Conservation (phyloP, 2,113 vertebrate species). For the Morone saxatilis region DNA sequence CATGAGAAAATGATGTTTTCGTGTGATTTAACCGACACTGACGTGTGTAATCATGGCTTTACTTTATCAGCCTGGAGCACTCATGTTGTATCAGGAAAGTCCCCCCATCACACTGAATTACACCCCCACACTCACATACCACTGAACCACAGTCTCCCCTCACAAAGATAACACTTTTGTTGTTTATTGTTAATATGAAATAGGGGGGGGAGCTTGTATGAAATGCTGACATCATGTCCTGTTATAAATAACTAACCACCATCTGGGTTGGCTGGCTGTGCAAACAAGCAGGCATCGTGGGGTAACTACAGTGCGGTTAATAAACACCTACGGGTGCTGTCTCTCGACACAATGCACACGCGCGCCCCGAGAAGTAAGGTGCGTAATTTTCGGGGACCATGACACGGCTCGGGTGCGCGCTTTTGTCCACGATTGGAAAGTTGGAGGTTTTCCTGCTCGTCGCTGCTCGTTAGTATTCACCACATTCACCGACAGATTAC, state of each 20-base stretch:
- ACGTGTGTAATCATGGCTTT: background rate
- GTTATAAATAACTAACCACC: slow-evolving; percentile 65
- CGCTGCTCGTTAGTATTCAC: slow-evolving; percentile 84
- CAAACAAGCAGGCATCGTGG: slow-evolving; percentile 52
- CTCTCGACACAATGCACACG: slow-evolving; percentile 8
- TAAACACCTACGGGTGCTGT: slow-evolving; percentile 25
- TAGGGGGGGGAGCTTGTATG: no score
- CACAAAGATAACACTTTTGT: slow-evolving; percentile 20
- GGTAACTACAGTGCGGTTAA: slow-evolving; percentile 39
- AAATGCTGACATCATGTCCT: slow-evolving; percentile 15
- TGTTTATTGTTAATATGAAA: slow-evolving; percentile 36
- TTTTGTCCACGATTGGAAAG: slow-evolving; percentile 45
- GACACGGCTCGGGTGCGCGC: slow-evolving; percentile 37
- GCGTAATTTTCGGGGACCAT: slow-evolving; percentile 54
- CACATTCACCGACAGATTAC: slow-evolving; percentile 85
- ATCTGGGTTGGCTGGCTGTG: slow-evolving; percentile 43
- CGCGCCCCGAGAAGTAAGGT: slow-evolving; percentile 29
- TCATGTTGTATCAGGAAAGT: slow-evolving; percentile 14
- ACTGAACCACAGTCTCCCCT: background rate
- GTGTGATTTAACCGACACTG: background rate
- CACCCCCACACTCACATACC: slow-evolving; percentile 6
- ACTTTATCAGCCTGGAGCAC: background rate
- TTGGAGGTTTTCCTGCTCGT: slow-evolving; percentile 60
- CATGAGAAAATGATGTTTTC: background rate
- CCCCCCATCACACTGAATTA: slow-evolving; percentile 15